Percentiles rank a stretch among this genome's conserved stretches.
phyloP scores from a whole-genome alignment of 2,888 invertebrate genomes.

The Campoplex nolae region DNA sequence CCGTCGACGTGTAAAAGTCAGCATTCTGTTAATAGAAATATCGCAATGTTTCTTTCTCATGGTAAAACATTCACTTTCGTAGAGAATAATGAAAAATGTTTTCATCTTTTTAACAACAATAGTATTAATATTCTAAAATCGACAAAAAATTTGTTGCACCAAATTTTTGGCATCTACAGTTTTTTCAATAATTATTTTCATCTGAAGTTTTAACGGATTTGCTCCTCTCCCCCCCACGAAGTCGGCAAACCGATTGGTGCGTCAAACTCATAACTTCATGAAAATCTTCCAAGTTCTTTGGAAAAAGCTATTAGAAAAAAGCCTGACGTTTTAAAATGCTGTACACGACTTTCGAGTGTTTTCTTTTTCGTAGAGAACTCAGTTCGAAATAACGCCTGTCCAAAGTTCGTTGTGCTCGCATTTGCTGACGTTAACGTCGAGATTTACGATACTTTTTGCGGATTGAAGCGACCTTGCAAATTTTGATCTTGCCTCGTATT shows the following conservation, averaged over 20 bases:
- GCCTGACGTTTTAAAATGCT: neutral
- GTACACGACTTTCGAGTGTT: neutral
- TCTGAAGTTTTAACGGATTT: neutral
- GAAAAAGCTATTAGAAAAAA: neutral
- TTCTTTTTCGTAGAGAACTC: neutral
- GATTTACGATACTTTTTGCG: conserved; percentile 7
- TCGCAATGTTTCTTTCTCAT: neutral
- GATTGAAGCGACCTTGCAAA: conserved; percentile 23
- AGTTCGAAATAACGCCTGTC: neutral
- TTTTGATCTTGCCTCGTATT: neutral
- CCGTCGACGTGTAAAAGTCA: neutral
- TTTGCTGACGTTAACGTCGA: neutral
- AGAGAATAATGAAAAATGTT: neutral
- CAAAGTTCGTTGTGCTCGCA: conserved; percentile 44
- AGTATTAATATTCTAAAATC: neutral
- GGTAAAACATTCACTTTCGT: neutral
- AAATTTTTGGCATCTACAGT: too few relatives aligned
- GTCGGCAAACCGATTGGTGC: neutral
- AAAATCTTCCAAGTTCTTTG: neutral
- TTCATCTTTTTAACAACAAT: neutral
- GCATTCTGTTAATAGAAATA: neutral
- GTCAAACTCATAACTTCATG: neutral
- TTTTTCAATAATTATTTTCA: neutral
- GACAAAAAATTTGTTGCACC: too few relatives aligned
- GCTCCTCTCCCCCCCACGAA: neutral